A percentile compares a stretch with the other conserved stretches of the same genome.
Conservation (phyloP, 2,888 invertebrate species). For the Sphaerophoria rueppellii region DNA sequence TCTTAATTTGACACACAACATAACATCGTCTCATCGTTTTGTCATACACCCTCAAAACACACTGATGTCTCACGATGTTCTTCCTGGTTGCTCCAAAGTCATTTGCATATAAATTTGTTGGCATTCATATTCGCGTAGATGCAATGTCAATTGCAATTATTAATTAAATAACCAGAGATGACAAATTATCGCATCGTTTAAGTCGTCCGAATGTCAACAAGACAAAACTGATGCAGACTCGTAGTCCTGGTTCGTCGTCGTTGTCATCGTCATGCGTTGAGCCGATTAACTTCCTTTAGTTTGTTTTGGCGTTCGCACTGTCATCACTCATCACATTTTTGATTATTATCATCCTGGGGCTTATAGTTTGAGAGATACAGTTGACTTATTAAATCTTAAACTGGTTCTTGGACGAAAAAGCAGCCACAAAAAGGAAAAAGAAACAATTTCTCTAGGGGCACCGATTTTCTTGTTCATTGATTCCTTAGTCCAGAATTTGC, state of each 20-base stretch:
- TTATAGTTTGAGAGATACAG: slow-evolving; percentile 3
- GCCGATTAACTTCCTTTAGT: slow-evolving; percentile 18
- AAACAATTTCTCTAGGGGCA: too few relatives aligned
- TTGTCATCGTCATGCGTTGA: neutral
- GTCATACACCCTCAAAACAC: slow-evolving; percentile 6
- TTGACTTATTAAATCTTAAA: neutral
- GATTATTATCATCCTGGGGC: slow-evolving; percentile 3
- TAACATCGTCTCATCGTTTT: neutral
- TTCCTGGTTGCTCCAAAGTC: slow-evolving; percentile 27
- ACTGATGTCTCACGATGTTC: slow-evolving; percentile 24
- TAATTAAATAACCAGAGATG: slow-evolving; percentile 73
- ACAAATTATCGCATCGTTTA: slow-evolving; percentile 71
- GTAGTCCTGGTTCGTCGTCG: neutral
- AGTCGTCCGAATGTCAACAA: slow-evolving; percentile 63
- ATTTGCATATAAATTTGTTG: slow-evolving; percentile 18
- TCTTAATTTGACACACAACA: neutral
- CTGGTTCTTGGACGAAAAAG: too few relatives aligned
- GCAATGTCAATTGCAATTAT: slow-evolving; percentile 68
- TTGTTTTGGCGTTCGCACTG: neutral
- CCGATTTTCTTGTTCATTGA: slow-evolving; percentile 13
- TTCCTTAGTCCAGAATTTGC: too few relatives aligned
- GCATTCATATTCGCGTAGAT: neutral
- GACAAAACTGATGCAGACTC: slow-evolving; percentile 42
- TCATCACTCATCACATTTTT: neutral
- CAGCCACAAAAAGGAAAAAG: too few relatives aligned